phyloP scores from a whole-genome alignment of 35 echinoderm and acorn worm species.

The Stichopus chloronotus region DNA sequence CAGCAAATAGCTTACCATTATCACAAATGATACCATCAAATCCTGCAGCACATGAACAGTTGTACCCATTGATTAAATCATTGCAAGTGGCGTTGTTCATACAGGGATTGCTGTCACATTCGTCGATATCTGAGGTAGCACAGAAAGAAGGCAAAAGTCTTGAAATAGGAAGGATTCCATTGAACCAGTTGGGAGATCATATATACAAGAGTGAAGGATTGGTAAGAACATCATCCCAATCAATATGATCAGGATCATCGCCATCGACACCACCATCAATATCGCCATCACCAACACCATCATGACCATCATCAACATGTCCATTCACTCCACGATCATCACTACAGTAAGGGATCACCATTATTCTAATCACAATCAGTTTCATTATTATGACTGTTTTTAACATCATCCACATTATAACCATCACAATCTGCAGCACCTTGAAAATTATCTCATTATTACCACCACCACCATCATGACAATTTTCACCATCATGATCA shows the following conservation, averaged over 20 bases:
- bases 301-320: neutral
- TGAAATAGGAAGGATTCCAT: neutral
- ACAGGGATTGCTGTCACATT: neutral
- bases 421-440: neutral
- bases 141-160: neutral
- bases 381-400: neutral
- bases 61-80: neutral
- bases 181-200: neutral
- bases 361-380: neutral
- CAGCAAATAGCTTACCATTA: neutral
- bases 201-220: neutral
- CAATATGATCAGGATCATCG: neutral
- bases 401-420: neutral
- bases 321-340: neutral
- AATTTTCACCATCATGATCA: neutral
- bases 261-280: neutral
- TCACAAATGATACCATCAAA: neutral
- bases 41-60: neutral
- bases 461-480: neutral
- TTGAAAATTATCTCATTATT: neutral
- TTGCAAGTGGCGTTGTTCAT: neutral
- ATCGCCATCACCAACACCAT: neutral
- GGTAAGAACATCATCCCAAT: neutral
- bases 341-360: neutral
- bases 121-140: too few species aligned